phyloP scores from a whole-genome alignment of 2,888 invertebrate genomes.

The Eilema depressum region DNA sequence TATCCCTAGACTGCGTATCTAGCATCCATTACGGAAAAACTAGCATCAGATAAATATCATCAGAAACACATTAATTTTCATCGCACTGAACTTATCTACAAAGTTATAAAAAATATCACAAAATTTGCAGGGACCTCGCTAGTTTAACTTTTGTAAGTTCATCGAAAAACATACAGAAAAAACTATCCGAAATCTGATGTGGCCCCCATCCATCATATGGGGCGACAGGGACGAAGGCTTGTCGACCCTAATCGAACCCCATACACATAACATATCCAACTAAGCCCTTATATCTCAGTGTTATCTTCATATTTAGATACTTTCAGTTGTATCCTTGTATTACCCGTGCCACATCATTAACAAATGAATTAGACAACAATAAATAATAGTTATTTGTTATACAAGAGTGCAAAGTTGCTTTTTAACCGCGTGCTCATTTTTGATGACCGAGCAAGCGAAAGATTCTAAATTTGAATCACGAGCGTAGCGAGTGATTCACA shows the following conservation, averaged over 20 bases:
- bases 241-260: slow-evolving; percentile 84
- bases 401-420: no score
- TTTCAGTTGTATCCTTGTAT: slow-evolving; percentile 47
- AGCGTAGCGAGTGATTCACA: no score
- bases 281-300: slow-evolving; percentile 47
- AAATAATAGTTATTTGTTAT: no score
- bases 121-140: slow-evolving; percentile 57
- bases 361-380: slow-evolving; percentile 28
- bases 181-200: slow-evolving; percentile 81
- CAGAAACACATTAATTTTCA: slow-evolving; percentile 1
- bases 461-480: no score
- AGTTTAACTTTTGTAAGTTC: slow-evolving; percentile 51
- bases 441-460: no score
- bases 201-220: slow-evolving; percentile 79
- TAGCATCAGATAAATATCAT: not conserved
- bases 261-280: slow-evolving; percentile 64
- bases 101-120: slow-evolving; percentile 4
- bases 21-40: not conserved
- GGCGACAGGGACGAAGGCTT: slow-evolving; percentile 80
- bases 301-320: slow-evolving; percentile 44
- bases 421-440: no score
- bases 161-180: slow-evolving; percentile 70
- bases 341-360: slow-evolving; percentile 34
- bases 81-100: not conserved
- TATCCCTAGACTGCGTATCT: not conserved